Base-by-base conservation (phyloP, 2,797 vertebrate species). In the Odontamblyopus lacepedii region DNA sequence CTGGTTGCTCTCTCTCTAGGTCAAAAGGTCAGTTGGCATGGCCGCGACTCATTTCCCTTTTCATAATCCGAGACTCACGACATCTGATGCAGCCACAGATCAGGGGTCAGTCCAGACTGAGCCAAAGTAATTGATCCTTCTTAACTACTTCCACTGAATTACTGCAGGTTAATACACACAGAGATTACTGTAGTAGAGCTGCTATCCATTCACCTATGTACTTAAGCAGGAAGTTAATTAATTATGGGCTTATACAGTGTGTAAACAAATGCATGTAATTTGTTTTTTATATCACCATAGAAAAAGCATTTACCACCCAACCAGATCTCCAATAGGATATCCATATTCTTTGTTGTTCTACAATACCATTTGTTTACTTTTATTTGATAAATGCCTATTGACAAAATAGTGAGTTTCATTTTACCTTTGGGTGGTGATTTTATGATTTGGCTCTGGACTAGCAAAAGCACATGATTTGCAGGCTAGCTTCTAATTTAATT, bases 141-240 rank as follows among this genome's bases (percentile, higher is more conserved):
- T 87, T 89, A 88, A 88, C 80, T 80, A 83, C 87, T 87, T 87
- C 86, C 78, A 88, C 88, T 91, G 87, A 88, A 85, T 91, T 91
- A 92, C 79, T 84, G 74, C 63, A 86, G 87, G 86, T 92, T 90
- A 92, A 92, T 88, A 82, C 72, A 87, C 79, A 76, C 82, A 75
- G 72, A 72, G 15, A 80, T 72, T 75, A 79, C 82, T 80, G 74
- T 85, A 77, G 70, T 55, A 35, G 1, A 0, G 1, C 67, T 85
- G 69, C 70, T 72, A 77, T 66, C 56, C 72, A 76, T 80, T 85
- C 64, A 69, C 78, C 50, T 60, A 73, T 79, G 53, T 19, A 12
- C 19, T 60, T 15, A 15, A 70, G 79, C 59, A 65, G 59, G 26
- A 70, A 70, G 70, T 70, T 23, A 26, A 4, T 11, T 23, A 26